Percentiles rank a stretch among this genome's conserved stretches.
Evolutionary conservation across 2,888 invertebrate genomes (phyloP).

Genomic region (Plebejus anna): DNA sequence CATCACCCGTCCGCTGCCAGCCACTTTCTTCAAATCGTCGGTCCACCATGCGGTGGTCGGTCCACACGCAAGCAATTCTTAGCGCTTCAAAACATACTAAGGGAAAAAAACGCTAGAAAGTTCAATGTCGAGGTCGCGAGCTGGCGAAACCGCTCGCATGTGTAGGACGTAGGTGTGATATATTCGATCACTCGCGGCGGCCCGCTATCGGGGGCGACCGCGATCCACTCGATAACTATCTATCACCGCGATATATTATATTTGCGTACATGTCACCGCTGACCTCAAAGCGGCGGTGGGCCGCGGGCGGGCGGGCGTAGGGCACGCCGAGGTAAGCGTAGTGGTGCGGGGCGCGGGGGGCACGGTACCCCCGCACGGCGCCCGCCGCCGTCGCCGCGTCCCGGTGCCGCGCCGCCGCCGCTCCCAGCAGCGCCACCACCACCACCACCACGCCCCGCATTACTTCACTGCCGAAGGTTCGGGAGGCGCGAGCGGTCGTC

Average conservation of each 20-base stretch:
- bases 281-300: conserved; percentile 61
- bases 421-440: conserved; percentile 34
- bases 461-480: conserved; percentile 8
- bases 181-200: not conserved
- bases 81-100: not conserved
- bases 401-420: conserved; percentile 45
- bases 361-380: conserved; percentile 59
- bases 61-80: not conserved
- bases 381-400: conserved; percentile 61
- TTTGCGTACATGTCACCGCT: conserved; percentile 46
- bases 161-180: conserved; percentile 4
- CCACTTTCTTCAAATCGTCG: no score
- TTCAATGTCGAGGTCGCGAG: not conserved
- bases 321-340: conserved; percentile 67
- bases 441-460: not conserved
- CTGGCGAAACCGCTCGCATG: not conserved
- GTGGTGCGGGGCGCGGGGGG: conserved; percentile 55
- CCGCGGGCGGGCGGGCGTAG: conserved; percentile 59
- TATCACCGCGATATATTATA: conserved; percentile 44
- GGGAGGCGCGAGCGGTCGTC: not conserved
- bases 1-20: no score
- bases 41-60: no score
- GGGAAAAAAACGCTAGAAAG: not conserved
- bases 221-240: conserved; percentile 45
- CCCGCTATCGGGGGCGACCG: not conserved